Evolutionary conservation across 2,113 vertebrate genomes (phyloP).

Genomic region (Sarotherodon lohbergeri): DNA sequence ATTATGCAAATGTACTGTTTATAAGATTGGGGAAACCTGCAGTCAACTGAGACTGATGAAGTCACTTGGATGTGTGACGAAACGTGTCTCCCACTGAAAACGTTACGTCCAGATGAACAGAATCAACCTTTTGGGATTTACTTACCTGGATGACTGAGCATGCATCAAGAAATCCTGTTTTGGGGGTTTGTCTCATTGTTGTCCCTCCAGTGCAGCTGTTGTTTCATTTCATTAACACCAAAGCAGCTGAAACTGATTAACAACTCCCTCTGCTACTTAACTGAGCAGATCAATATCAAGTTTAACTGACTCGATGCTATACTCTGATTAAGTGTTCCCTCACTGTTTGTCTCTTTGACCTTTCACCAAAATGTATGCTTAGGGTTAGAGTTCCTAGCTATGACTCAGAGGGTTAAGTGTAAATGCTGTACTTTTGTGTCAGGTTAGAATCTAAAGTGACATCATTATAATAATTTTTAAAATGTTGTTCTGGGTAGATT

Average conservation of each 20-base stretch:
- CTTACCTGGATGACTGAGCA: background rate
- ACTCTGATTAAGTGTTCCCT: background rate
- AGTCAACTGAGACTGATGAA: background rate
- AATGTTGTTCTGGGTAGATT: background rate
- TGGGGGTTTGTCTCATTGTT: background rate
- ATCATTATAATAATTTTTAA: background rate
- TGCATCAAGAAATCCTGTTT: background rate
- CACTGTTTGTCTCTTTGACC: background rate
- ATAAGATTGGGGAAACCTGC: background rate
- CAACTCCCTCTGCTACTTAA: background rate
- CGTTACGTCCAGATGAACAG: background rate
- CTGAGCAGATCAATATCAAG: background rate
- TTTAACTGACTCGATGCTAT: background rate
- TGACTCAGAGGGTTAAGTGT: no score
- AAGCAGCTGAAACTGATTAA: background rate
- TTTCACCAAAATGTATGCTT: background rate
- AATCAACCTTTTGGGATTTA: background rate
- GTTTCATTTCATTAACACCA: background rate
- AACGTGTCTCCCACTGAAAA: background rate
- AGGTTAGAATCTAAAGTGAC: background rate
- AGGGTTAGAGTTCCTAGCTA: background rate
- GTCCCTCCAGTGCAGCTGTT: background rate
- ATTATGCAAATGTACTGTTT: background rate
- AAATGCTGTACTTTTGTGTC: no score
- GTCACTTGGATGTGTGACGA: background rate